Evolutionary conservation across 2,888 invertebrate genomes (phyloP), one percentile per base, ranked within the genome.

Genomic region (Tanypteryx hageni): DNA sequence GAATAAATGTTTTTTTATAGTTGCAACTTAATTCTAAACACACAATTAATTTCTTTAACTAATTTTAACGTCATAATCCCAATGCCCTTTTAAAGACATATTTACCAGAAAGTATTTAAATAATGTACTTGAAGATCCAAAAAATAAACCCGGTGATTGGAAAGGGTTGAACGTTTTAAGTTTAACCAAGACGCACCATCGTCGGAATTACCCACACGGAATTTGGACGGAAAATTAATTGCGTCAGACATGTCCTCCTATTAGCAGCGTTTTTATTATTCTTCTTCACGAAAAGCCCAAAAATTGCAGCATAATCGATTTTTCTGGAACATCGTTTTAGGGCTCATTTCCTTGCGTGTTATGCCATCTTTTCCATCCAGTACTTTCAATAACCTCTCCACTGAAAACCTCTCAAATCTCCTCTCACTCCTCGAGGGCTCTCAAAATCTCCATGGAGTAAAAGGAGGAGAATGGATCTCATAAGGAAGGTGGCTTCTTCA

Each of bases 341-440:
- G 4, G 4, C 31, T 27, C n/a, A 11, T 9, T 86, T 59, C 64
- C 31, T 31, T 64, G 14, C 22, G 4, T 27, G 0, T 16, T 10
- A 61, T 59, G 13, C 31, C 27, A 59, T 13, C 18, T 64, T 86
- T 61, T n/a, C n/a, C n/a, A n/a, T n/a, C n/a, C n/a, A n/a, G n/a
- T n/a, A n/a, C n/a, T n/a, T n/a, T 61, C 31, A 59, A 86, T 86
- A 86, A 86, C 61, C 86, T 31, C 86, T 86, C 27, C 59, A 16
- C 86, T 27, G 10, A 86, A 61, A 86, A 86, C 31, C 44, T 82
- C 44, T 58, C 31, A 0, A 61, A 58, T n/a, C 22, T 76, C 11
- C 27, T 22, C 27, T 13, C 76, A 31, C 31, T 83, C 5, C 83
- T 18, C 16, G 14, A 16, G 14, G 44, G 5, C 83, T 9, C 27